A percentile compares a stretch with the other conserved stretches of the same genome.
Conservation (phyloP, 2,113 vertebrate genomes). For the human region GRCh38 chrX:31580501-31581000, state of each 20-base stretch:
- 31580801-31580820: neutral
- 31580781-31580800: neutral
- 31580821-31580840: neutral
- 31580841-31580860: constrained; percentile 10
- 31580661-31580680: neutral
- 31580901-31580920: constrained; percentile 8
- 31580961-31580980: constrained; percentile 22
- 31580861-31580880: constrained; percentile 49
- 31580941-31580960: constrained; percentile 45
- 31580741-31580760: neutral
- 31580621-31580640: neutral
- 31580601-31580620: neutral
- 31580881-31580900: neutral
- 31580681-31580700: neutral
- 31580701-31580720: neutral
- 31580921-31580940: neutral
- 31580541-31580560: neutral
- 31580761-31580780: constrained; percentile 1
- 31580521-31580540: neutral
- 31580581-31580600: neutral
- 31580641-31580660: constrained; percentile 14
- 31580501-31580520: neutral
- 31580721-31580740: neutral
- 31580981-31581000: constrained; percentile 16
- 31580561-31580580: neutral